These are phyloP conservation scores for Vultur gryphus DNA, from an alignment of 2,797 vertebrate genomes.

Conservation along the genomic window DNA sequence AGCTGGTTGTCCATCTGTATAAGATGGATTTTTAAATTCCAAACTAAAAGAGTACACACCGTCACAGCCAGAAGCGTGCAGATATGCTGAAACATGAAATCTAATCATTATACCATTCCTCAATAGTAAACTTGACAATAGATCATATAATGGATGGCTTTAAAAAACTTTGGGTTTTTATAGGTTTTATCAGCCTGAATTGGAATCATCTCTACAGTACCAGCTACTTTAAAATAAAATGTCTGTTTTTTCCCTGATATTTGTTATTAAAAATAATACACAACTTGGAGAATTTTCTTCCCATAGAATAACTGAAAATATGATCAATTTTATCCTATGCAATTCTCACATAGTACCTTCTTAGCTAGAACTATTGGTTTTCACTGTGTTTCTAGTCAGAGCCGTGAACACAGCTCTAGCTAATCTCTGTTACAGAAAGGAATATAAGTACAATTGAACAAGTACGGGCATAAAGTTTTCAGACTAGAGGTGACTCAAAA, in stretches of 20 bases:
- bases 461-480: neutral
- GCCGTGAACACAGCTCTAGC: neutral
- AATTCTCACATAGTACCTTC: neutral
- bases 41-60: neutral
- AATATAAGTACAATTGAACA: neutral
- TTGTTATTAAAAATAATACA: neutral
- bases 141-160: neutral
- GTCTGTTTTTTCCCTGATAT: neutral
- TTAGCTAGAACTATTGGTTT: neutral
- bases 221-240: neutral
- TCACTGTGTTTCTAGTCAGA: neutral
- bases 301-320: neutral
- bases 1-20: neutral
- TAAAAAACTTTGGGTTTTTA: neutral
- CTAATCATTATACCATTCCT: neutral
- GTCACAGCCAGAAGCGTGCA: neutral
- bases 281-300: neutral
- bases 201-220: neutral
- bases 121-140: neutral
- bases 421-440: neutral
- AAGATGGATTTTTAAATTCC: neutral
- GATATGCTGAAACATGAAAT: neutral
- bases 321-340: neutral
- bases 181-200: neutral
- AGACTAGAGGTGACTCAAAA: neutral